Conservation (phyloP, 2,888 invertebrate species). For the Dicycla oo region DNA sequence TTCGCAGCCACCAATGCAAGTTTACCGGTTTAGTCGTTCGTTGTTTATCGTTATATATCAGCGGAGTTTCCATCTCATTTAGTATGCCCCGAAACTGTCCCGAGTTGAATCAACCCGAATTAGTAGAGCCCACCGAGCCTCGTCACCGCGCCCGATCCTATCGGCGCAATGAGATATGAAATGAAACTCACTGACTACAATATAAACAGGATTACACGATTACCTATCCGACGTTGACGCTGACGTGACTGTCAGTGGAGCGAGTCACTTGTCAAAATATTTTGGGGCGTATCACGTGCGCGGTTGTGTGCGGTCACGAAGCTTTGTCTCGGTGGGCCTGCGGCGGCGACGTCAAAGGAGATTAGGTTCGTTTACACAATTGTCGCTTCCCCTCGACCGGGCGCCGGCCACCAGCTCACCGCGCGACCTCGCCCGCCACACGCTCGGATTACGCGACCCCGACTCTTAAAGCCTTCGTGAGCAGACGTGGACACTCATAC, state of each 20-base stretch:
- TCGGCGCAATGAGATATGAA: constrained; percentile 82
- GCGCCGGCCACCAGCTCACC: constrained; percentile 53
- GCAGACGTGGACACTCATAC: constrained; percentile 63
- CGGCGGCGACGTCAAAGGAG: constrained; percentile 84
- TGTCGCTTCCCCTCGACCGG: constrained; percentile 68
- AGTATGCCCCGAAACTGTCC: constrained; percentile 66
- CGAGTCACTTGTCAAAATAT: constrained; percentile 67
- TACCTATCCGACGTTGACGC: constrained; percentile 48
- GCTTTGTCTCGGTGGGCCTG: constrained; percentile 69
- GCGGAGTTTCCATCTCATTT: constrained; percentile 83
- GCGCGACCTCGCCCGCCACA: constrained; percentile 62
- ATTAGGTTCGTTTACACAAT: constrained; percentile 86
- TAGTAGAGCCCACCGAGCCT: constrained; percentile 68
- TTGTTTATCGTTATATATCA: constrained; percentile 76
- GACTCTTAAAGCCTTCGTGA: constrained; percentile 65
- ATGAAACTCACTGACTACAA: constrained; percentile 74
- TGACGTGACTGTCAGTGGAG: constrained; percentile 50
- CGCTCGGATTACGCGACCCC: constrained; percentile 72
- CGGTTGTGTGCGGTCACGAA: constrained; percentile 72
- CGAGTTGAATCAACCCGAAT: constrained; percentile 71
- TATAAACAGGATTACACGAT: constrained; percentile 65
- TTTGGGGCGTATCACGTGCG: constrained; percentile 63
- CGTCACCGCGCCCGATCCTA: constrained; percentile 76
- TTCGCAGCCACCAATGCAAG: constrained; percentile 46
- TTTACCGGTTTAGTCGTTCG: constrained; percentile 62